phyloP scores from a whole-genome alignment of 2,797 vertebrate genomes.

The Iguana delicatissima region DNA sequence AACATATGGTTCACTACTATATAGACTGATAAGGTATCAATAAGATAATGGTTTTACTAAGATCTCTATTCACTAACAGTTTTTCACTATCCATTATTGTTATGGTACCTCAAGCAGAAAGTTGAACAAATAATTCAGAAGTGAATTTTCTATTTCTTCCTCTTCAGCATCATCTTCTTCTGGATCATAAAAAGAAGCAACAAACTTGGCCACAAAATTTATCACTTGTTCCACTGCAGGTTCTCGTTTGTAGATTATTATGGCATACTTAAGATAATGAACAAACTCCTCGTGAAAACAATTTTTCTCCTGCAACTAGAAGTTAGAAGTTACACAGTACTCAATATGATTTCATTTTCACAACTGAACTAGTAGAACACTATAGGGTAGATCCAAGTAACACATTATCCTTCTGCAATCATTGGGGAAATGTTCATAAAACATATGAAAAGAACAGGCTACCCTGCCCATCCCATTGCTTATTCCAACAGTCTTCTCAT shows the following conservation, averaged over 20 bases:
- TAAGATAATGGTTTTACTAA: no score
- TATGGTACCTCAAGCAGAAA: constrained; percentile 91
- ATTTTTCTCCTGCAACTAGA: constrained; percentile 87
- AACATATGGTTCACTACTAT: not conserved
- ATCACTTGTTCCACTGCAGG: constrained; percentile 90
- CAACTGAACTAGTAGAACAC: not conserved
- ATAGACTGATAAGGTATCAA: not conserved
- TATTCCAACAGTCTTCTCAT: no score
- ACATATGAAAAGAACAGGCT: no score
- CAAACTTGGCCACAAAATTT: constrained; percentile 91
- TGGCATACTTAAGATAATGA: constrained; percentile 89
- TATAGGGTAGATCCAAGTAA: not conserved
- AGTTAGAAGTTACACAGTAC: constrained; percentile 3
- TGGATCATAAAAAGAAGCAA: constrained; percentile 85
- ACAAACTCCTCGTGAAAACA: constrained; percentile 91
- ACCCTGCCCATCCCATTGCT: no score
- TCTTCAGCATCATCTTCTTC: constrained; percentile 70
- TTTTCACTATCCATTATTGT: not conserved
- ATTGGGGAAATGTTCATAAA: no score
- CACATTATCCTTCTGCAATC: no score
- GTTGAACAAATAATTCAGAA: constrained; percentile 90
- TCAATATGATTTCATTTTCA: constrained; percentile 3
- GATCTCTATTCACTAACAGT: not conserved
- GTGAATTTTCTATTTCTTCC: constrained; percentile 80
- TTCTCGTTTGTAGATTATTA: constrained; percentile 94